Evolutionary conservation across 1,140 invertebrate species (phyloP).

Genomic region (Parapsyche elsis): DNA sequence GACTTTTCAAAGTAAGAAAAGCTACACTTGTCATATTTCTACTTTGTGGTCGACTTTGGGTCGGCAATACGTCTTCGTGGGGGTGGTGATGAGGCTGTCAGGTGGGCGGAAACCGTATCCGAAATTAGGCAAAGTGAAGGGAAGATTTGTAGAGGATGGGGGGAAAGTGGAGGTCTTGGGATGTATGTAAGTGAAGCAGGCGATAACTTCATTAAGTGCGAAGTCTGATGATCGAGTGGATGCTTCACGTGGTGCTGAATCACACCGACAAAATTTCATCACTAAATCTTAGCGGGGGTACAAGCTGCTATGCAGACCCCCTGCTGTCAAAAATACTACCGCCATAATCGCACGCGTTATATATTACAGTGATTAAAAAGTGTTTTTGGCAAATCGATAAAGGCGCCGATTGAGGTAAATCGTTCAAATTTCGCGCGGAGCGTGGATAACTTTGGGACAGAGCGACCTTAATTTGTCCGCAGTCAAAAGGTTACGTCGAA

Average conservation of each 20-base stretch:
- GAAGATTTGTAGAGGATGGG: not conserved
- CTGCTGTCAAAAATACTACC: not conserved
- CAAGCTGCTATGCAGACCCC: not conserved
- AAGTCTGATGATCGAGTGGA: not conserved
- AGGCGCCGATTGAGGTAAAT: conserved; percentile 6
- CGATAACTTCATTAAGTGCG: not conserved
- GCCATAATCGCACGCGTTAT: not conserved
- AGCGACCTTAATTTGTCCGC: not conserved
- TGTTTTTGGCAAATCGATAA: not conserved
- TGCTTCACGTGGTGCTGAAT: not conserved
- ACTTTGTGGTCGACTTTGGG: not conserved
- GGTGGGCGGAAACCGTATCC: not conserved
- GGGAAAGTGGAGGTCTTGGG: too few relatives aligned
- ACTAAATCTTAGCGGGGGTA: not conserved
- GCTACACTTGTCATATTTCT: not conserved
- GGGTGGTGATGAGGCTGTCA: not conserved
- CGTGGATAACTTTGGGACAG: not conserved
- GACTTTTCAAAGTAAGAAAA: too few relatives aligned
- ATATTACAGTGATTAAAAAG: not conserved
- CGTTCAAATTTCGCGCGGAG: not conserved
- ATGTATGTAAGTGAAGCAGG: not conserved
- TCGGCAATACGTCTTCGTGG: not conserved
- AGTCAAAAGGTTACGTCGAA: not conserved
- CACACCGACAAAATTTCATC: not conserved
- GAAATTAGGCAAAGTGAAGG: not conserved